Evolutionary conservation across 30 jellyfish, hydroid and myxozoan species (phyloP), one percentile per base, ranked within the genome.

Genomic region (Chironex yamaguchii): DNA sequence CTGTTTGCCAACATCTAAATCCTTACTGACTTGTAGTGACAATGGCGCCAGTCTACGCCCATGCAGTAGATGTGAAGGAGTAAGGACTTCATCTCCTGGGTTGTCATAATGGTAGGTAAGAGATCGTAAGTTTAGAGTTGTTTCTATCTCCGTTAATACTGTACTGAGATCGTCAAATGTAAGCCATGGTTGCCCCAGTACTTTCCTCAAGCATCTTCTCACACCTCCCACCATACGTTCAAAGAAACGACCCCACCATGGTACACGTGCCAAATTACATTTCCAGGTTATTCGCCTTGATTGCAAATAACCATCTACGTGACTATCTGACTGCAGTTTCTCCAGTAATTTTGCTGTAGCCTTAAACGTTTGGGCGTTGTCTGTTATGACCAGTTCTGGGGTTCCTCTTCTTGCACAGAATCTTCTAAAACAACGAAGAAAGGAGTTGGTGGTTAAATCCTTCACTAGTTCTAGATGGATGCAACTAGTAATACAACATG

Each of bases 211-310:
- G 17, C 58, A 42, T 42, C 58, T 42, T 42, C 17, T 42, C 58
- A 42, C 58, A 42, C 58, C 58, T 42, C 58, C 58, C 58, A 42
- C 58, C 58, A 42, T 42, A 42, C 58, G 9, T 42, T 42, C 58
- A 17, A 42, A 42, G 58, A 42, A 42, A 9, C 58, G 9, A 42
- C 58, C 9, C 58, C 58, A 42, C 58, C 58, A 42, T 42, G 9
- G 58, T 42, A 17, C 58, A 42, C 9, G 58, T 42, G 58, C 58
- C 58, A 42, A 42, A 9, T 42, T 42, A 42, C 9, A 9, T 42
- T 42, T 42, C 58, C 17, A 6, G 13, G 17, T 42, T 42, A 42
- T 42, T 42, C 58, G 9, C 17, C 58, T 42, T 42, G 58, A 17
- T 42, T 42, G 58, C 58, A 42, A 42, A 42, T 42, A 42, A 42